phyloP scores from a whole-genome alignment of 2,888 invertebrate species.

The Microplitis deprimator region DNA sequence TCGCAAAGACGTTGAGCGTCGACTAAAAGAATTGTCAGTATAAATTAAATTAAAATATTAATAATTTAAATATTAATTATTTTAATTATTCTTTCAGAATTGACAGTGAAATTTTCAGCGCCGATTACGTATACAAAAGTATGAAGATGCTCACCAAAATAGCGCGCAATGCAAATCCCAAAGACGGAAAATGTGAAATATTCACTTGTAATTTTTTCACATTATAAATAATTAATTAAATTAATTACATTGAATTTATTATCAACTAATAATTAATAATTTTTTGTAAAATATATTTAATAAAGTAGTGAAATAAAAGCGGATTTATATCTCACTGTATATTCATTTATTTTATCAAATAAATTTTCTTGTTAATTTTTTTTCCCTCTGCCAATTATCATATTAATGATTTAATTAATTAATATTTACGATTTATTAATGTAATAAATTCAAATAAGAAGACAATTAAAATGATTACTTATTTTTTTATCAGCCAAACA shows the following conservation, averaged over 20 bases:
- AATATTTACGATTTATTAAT: neutral
- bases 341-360: conserved; percentile 8
- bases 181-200: conserved; percentile 52
- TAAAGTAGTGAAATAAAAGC: conserved; percentile 16
- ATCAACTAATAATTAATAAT: neutral
- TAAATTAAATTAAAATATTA: conserved; percentile 10
- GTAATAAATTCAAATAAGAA: conserved; percentile 6
- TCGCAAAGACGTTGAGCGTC: conserved; percentile 17
- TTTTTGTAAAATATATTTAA: conserved; percentile 10
- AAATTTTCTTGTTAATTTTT: conserved; percentile 2
- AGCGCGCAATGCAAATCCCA: conserved; percentile 57
- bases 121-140: conserved; percentile 54
- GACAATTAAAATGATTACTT: neutral
- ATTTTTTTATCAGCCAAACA: conserved; percentile 9
- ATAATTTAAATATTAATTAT: conserved; percentile 6
- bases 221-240: neutral
- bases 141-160: conserved; percentile 61
- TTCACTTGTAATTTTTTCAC: conserved; percentile 52
- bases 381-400: conserved; percentile 3
- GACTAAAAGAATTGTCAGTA: conserved; percentile 56
- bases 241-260: conserved; percentile 7
- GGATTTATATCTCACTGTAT: neutral
- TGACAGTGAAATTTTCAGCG: conserved; percentile 57
- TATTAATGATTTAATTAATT: conserved; percentile 20
- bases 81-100: conserved; percentile 57